These are phyloP conservation scores for Streptopelia turtur DNA, from an alignment of 2,797 vertebrate species.

Conservation along the genomic window DNA sequence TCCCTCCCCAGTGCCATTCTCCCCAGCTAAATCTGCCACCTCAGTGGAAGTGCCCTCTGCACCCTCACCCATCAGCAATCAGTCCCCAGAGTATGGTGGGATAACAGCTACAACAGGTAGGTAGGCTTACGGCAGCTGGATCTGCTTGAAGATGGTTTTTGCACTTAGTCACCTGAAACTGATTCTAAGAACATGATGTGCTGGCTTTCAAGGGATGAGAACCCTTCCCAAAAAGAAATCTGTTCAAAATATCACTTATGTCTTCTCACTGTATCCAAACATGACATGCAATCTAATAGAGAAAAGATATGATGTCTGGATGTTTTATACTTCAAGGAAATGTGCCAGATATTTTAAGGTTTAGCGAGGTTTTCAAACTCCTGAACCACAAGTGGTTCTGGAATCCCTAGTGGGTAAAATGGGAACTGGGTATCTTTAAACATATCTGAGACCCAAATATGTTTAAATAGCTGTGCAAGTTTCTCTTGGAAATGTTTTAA, in stretches of 20 bases:
- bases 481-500: neutral
- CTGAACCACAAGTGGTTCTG: neutral
- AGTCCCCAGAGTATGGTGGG: constrained; percentile 89
- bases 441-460: neutral
- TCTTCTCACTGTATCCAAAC: neutral
- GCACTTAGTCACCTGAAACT: neutral
- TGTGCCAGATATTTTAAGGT: neutral
- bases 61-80: constrained; percentile 86
- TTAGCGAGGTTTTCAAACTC: neutral
- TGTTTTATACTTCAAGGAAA: neutral
- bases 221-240: neutral
- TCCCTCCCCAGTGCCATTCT: constrained; percentile 89
- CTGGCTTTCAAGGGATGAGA: neutral
- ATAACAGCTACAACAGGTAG: constrained; percentile 86
- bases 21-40: constrained; percentile 90
- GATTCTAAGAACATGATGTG: neutral
- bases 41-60: constrained; percentile 86
- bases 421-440: neutral
- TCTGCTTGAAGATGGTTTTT: neutral
- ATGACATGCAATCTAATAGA: neutral
- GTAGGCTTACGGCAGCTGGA: neutral
- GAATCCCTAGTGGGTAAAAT: neutral
- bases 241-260: neutral
- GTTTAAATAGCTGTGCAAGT: neutral
- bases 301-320: neutral